Base-by-base conservation (phyloP, 2,888 invertebrate genomes). In the Cerastis rubricosa region DNA sequence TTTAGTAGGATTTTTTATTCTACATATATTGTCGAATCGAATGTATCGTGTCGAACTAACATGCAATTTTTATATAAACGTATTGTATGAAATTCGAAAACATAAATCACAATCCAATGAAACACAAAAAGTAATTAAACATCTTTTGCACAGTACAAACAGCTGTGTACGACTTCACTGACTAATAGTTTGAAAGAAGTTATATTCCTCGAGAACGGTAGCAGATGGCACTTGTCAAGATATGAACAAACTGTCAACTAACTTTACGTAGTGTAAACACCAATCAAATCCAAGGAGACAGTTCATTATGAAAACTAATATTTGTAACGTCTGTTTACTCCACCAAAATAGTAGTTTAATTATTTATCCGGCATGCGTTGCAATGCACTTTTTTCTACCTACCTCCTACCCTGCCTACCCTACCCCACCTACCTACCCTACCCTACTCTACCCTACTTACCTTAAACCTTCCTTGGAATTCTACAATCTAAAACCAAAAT, bases 221-320 rank as follows among this genome's bases (percentile, higher is more conserved):
- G 22, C 68, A 83, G 47, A 54, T 65, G 59, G 40, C 22, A 22
- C 63, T 45, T 63, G 8, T 51, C 29, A 65, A 43, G 9, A 64
- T 11, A 59, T 9, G 22, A 75, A 61, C n/a, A 64, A 67, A 64
- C 29, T 59, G 25, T 77, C 22, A 71, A 47, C 45, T 45, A 65
- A 65, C 25, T 61, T 47, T 57, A 35, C 12, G 1, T 69, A 22
- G 11, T 54, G 25, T 51, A 64, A 71, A 63, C 35, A 63, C 29
- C n/a, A 75, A 57, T 1, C 19, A 65, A 67, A 66, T 47, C 22
- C 40, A 49, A 17, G 8, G 14, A 67, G 45, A 71, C 61, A 57
- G 11, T 29, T 72, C 17, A 71, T 71, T 69, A 69, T 65, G 45
- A 45, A 45, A 59, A 72, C 59, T 25, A 61, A 72, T 69, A 66